Evolutionary conservation across 2,113 vertebrate genomes (phyloP).

Genomic region (Phoxinus phoxinus): DNA sequence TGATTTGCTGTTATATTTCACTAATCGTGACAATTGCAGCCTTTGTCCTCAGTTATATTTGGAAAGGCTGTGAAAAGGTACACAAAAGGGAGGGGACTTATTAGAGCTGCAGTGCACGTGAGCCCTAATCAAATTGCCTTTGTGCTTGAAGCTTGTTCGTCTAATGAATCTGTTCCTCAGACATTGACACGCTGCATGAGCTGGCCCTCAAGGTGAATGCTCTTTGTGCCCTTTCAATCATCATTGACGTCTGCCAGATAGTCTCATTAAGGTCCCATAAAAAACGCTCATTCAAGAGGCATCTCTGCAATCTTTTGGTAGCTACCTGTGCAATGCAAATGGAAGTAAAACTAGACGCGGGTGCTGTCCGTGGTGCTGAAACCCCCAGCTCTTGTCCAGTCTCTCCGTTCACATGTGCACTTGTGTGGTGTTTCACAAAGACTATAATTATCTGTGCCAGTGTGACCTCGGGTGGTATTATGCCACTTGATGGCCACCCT

Average conservation of each 20-base stretch:
- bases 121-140: slow-evolving; percentile 33
- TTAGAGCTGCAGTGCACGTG: slow-evolving; percentile 13
- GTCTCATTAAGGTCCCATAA: slow-evolving; percentile 12
- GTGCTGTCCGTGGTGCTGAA: slow-evolving; percentile 53
- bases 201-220: slow-evolving; percentile 23
- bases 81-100: slow-evolving; percentile 7
- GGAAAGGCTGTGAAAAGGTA: not conserved
- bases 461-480: not conserved
- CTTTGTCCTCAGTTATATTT: not conserved
- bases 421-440: not conserved
- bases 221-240: slow-evolving; percentile 25
- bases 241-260: slow-evolving; percentile 17
- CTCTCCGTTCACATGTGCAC: not conserved
- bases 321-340: not conserved
- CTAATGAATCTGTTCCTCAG: slow-evolving; percentile 36
- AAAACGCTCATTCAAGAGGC: slow-evolving; percentile 9
- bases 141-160: slow-evolving; percentile 30
- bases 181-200: not conserved
- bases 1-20: not conserved
- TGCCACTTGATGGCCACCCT: slow-evolving; percentile 17
- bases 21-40: not conserved
- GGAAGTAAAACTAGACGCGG: not conserved
- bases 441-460: not conserved
- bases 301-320: not conserved
- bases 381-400: not conserved